These are phyloP conservation scores for Nomada hirtipes DNA, from an alignment of 2,888 invertebrate species.

Conservation along the genomic window DNA sequence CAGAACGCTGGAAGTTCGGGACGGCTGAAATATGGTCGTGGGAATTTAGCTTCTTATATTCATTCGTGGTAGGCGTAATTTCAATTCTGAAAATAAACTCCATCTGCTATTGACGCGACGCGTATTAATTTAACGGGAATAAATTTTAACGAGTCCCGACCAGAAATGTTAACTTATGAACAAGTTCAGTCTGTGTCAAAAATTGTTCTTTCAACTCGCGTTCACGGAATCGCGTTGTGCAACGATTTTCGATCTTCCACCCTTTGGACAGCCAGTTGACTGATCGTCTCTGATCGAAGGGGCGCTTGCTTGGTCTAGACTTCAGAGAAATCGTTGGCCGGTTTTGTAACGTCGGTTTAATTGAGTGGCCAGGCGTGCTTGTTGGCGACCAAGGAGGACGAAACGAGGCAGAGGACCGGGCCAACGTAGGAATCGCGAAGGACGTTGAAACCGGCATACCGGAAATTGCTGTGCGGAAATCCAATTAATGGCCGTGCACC, in stretches of 20 bases:
- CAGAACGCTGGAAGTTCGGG: background rate
- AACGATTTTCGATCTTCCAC: background rate
- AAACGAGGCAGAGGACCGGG: constrained; percentile 47
- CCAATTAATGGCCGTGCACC: constrained; percentile 74
- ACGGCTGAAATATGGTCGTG: background rate
- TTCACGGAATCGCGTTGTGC: background rate
- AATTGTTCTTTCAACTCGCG: no score
- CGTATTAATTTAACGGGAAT: no score
- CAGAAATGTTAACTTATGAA: no score
- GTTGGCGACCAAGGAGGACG: constrained; percentile 28
- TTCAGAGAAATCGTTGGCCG: constrained; percentile 49
- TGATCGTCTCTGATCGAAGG: background rate
- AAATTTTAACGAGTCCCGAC: no score
- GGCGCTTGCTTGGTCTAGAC: background rate
- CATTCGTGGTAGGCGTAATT: no score
- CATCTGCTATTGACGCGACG: no score
- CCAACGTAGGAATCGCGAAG: constrained; percentile 48
- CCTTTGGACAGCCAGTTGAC: background rate
- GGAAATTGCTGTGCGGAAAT: constrained; percentile 76
- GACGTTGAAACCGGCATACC: constrained; percentile 51
- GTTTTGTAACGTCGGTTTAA: constrained; percentile 71
- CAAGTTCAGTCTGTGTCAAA: no score
- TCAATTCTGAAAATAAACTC: no score
- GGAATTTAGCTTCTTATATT: no score
- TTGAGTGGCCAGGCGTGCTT: constrained; percentile 65